Evolutionary conservation across 2,113 vertebrate genomes (phyloP).

Genomic region (Triplophysa tibetana): DNA sequence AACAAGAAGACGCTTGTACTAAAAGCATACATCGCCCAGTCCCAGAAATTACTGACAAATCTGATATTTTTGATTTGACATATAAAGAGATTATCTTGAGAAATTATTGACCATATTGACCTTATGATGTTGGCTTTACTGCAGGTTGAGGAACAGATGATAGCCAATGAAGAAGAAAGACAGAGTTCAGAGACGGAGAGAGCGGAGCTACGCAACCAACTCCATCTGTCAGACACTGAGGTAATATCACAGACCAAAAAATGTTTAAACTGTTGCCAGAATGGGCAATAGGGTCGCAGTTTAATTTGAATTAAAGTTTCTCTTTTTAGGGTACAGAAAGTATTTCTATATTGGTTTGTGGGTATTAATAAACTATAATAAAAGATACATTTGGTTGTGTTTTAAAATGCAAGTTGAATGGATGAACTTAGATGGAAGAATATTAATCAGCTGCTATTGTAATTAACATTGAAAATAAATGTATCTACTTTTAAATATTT

Average conservation of each 20-base stretch:
- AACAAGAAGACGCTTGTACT: background rate
- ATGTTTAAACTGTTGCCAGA: background rate
- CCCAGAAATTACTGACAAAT: background rate
- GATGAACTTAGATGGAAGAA: too few relatives aligned
- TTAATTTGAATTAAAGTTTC: too few relatives aligned
- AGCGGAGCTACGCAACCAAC: conserved; percentile 74
- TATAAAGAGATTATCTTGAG: background rate
- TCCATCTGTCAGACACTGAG: conserved; percentile 81
- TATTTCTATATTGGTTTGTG: too few relatives aligned
- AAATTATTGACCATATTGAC: background rate
- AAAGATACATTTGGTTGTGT: too few relatives aligned
- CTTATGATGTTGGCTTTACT: conserved; percentile 51
- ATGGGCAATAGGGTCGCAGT: too few relatives aligned
- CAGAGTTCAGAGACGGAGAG: conserved; percentile 79
- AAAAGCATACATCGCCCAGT: too few relatives aligned
- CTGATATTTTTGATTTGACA: background rate
- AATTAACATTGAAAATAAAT: too few relatives aligned
- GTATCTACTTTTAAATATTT: too few relatives aligned
- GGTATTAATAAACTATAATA: too few relatives aligned
- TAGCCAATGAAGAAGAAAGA: conserved; percentile 74
- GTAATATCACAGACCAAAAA: conserved; percentile 63
- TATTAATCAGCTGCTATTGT: too few relatives aligned
- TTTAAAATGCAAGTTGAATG: too few relatives aligned
- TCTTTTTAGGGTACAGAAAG: too few relatives aligned
- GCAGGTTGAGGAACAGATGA: conserved; percentile 83